These are phyloP conservation scores for Erebia epiphron DNA, from an alignment of 2,888 invertebrate genomes.

Conservation along the genomic window DNA sequence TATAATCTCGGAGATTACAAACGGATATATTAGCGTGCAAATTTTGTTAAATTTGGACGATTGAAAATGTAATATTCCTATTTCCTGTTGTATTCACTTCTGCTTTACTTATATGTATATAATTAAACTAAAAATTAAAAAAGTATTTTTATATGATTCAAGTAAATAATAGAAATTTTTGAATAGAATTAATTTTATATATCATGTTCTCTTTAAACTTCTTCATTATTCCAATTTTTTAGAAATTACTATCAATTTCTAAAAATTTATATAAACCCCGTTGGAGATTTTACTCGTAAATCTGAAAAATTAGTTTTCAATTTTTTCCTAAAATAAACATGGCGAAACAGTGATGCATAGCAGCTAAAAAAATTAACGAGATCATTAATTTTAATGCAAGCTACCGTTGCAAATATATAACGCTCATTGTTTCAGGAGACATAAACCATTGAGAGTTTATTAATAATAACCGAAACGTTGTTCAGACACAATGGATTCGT, in stretches of 20 bases:
- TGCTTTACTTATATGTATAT: neutral
- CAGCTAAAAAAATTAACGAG: neutral
- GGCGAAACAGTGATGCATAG: neutral
- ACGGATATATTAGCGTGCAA: constrained; percentile 20
- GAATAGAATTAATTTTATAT: too few relatives aligned
- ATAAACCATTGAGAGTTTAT: constrained; percentile 31
- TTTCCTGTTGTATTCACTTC: neutral
- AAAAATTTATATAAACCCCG: too few relatives aligned
- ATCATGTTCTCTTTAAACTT: too few relatives aligned
- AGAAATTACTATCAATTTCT: too few relatives aligned
- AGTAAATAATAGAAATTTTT: too few relatives aligned
- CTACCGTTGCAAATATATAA: constrained; percentile 11
- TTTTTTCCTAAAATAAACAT: neutral
- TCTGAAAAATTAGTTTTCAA: neutral
- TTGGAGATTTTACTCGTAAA: too few relatives aligned
- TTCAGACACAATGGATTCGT: constrained; percentile 46
- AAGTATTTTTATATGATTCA: too few relatives aligned
- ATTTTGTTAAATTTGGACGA: constrained; percentile 28
- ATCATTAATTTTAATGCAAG: neutral
- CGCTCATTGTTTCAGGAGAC: constrained; percentile 22
- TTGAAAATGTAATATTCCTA: constrained; percentile 5
- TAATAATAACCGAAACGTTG: constrained; percentile 39
- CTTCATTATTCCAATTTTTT: too few relatives aligned
- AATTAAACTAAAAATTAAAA: too few relatives aligned
- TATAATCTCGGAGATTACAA: constrained; percentile 24